These are phyloP conservation scores for Pteromalus puparum DNA, from an alignment of 1,140 invertebrate genomes.

Conservation along the genomic window DNA sequence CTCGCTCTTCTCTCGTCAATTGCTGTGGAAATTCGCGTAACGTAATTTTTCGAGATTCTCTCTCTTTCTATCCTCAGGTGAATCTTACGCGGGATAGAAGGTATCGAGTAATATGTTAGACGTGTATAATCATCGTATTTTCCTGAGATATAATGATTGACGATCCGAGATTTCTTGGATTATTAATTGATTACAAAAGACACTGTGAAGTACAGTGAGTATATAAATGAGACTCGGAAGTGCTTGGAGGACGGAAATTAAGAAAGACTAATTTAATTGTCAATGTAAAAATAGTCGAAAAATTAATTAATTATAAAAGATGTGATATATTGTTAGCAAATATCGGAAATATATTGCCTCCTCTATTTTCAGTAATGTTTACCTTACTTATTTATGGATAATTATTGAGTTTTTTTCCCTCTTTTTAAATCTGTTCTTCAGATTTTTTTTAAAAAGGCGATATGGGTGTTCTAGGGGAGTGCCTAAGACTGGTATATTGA, in stretches of 20 bases:
- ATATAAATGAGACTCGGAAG: not conserved
- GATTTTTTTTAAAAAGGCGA: not conserved
- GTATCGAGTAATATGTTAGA: not conserved
- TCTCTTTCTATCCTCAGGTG: not conserved
- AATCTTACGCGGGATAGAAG: not conserved
- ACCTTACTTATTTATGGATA: not conserved
- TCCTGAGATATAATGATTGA: slow-evolving; percentile 24
- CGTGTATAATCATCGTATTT: slow-evolving; percentile 33
- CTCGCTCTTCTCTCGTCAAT: slow-evolving; percentile 10
- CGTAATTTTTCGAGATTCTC: slow-evolving; percentile 13
- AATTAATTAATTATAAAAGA: not conserved
- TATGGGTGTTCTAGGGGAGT: not conserved
- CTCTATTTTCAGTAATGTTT: not conserved
- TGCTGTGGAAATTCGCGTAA: not conserved
- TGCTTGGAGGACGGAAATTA: not conserved
- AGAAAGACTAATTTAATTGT: not conserved
- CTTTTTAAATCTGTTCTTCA: not conserved
- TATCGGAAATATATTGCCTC: not conserved
- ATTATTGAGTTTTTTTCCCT: not conserved
- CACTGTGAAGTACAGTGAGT: not conserved
- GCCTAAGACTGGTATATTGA: not conserved
- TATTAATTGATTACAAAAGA: slow-evolving; percentile 11
- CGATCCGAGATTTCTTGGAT: not conserved
- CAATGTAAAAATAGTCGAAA: not conserved
- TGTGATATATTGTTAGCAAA: not conserved